Conservation (phyloP, 2,797 vertebrate species). For the Acanthiza pusilla region DNA sequence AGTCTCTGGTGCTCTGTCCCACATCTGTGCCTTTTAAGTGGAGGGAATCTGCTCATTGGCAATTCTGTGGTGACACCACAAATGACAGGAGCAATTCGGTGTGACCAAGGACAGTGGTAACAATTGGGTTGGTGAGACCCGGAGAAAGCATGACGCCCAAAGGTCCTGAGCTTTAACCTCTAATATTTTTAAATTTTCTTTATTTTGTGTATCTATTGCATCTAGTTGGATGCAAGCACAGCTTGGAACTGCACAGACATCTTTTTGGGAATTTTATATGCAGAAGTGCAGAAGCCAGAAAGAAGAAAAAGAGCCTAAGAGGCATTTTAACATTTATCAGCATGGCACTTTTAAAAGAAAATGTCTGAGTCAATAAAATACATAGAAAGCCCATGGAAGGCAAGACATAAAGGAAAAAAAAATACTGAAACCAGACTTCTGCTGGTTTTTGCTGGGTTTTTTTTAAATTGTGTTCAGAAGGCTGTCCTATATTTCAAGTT, state of each 20-base stretch:
- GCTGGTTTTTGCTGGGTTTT: neutral
- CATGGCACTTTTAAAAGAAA: neutral
- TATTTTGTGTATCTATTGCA: neutral
- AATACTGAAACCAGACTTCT: fast-evolving
- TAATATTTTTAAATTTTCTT: neutral
- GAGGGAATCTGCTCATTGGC: neutral
- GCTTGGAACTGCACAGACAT: neutral
- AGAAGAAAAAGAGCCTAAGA: neutral
- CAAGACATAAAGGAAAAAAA: neutral
- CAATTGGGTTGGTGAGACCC: neutral
- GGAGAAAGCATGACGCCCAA: neutral
- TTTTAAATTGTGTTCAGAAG: neutral
- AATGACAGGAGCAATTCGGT: neutral
- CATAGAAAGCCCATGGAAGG: neutral
- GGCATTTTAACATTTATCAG: neutral
- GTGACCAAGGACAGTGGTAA: neutral
- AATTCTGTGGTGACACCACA: neutral
- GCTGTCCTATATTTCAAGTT: neutral
- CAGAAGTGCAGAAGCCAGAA: neutral
- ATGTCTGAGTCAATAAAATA: neutral
- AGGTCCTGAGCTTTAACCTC: neutral
- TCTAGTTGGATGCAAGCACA: neutral
- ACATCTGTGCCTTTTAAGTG: neutral
- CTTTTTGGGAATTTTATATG: neutral
- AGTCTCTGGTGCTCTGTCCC: neutral